A percentile compares a stretch with the other conserved stretches of the same genome.
phyloP scores from a whole-genome alignment of 1,140 invertebrate genomes.

The Ruditapes philippinarum region DNA sequence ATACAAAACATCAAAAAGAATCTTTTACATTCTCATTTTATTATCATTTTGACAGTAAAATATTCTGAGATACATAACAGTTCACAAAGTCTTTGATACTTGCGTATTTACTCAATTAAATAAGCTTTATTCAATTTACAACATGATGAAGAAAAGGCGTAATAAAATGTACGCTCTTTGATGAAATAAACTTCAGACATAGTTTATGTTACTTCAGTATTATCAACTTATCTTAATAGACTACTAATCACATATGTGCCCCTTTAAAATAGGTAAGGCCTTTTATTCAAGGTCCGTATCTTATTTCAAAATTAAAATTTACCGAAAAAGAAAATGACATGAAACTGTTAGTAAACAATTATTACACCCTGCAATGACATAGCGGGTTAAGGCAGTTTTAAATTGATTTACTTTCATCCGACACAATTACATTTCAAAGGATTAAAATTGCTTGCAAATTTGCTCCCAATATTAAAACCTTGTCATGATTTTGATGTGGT shows the following conservation, averaged over 20 bases:
- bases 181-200: slow-evolving; percentile 8
- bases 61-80: not conserved
- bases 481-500: slow-evolving; percentile 32
- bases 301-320: not conserved
- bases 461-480: not conserved
- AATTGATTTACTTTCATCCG: not conserved
- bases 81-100: not conserved
- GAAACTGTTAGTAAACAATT: slow-evolving; percentile 15
- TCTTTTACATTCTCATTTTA: not conserved
- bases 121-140: not conserved
- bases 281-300: not conserved
- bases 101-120: not conserved
- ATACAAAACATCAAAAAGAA: not conserved
- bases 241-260: slow-evolving; percentile 25
- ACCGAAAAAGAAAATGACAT: not conserved
- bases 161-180: slow-evolving; percentile 2
- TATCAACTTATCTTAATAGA: slow-evolving; percentile 38
- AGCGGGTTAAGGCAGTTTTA: not conserved
- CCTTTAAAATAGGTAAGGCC: not conserved
- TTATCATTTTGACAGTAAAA: not conserved
- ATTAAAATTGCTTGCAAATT: slow-evolving; percentile 25
- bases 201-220: slow-evolving; percentile 16
- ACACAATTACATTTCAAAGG: slow-evolving; percentile 33
- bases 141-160: not conserved
- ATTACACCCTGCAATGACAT: not conserved